phyloP scores from a whole-genome alignment of 2,113 vertebrate species.

The Aspidoscelis tigris region DNA sequence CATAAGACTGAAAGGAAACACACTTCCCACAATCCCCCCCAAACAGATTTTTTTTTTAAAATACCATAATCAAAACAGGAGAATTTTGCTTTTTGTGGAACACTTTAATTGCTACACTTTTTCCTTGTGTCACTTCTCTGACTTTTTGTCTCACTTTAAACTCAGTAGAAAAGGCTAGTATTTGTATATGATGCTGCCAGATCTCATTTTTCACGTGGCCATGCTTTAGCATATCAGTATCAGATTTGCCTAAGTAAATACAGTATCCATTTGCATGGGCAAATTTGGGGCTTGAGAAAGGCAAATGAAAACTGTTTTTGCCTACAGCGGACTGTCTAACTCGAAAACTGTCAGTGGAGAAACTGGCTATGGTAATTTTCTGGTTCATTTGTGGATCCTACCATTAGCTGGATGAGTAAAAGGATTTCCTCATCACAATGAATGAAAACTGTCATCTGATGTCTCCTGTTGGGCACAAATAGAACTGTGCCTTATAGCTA shows the following conservation, averaged over 20 bases:
- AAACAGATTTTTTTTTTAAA: too few species aligned
- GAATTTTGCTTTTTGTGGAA: neutral
- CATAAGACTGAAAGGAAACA: neutral
- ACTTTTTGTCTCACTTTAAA: constrained; percentile 1
- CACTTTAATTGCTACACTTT: constrained; percentile 8
- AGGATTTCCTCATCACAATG: constrained; percentile 5
- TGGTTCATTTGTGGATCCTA: rapidly evolving
- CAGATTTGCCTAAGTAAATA: neutral
- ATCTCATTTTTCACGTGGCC: constrained; percentile 7
- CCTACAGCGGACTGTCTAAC: neutral
- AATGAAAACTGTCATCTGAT: neutral
- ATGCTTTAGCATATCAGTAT: constrained; percentile 10
- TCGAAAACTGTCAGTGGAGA: constrained; percentile 35
- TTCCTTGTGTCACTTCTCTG: neutral
- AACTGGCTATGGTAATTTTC: neutral
- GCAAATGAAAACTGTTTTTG: neutral
- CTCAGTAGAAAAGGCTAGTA: neutral
- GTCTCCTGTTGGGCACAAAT: neutral
- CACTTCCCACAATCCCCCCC: neutral
- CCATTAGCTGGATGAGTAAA: neutral
- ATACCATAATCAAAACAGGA: constrained; percentile 23
- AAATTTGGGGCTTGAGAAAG: constrained; percentile 19
- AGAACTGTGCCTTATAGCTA: constrained; percentile 1
- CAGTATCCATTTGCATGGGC: neutral
- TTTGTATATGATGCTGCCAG: neutral